These are phyloP conservation scores for Patiria miniata DNA, from an alignment of 35 echinoderm and acorn worm genomes.

Conservation along the genomic window DNA sequence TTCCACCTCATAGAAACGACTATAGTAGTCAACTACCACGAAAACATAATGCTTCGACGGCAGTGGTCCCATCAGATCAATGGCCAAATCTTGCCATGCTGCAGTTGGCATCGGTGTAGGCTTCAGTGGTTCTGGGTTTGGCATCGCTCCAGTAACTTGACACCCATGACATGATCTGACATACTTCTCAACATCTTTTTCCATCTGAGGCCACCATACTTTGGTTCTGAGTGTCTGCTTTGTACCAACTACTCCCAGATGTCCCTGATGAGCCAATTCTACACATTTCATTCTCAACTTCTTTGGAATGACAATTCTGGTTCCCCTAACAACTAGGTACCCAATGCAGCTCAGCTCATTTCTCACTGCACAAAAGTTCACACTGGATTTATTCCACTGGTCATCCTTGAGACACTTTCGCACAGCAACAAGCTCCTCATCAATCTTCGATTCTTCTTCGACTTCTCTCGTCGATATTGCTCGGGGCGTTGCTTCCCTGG, in stretches of 20 bases:
- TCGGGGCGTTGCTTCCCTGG: constrained; percentile 24
- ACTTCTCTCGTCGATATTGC: constrained; percentile 32
- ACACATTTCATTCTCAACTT: constrained; percentile 37
- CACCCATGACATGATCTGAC: constrained; percentile 66
- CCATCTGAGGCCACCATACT: constrained; percentile 79
- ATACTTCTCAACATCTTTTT: constrained; percentile 60
- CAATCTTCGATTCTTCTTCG: constrained; percentile 34
- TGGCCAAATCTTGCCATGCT: constrained; percentile 62
- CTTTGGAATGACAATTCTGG: constrained; percentile 56
- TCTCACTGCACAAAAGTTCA: constrained; percentile 41
- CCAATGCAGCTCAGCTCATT: constrained; percentile 46
- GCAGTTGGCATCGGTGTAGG: constrained; percentile 48
- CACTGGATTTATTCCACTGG: constrained; percentile 22
- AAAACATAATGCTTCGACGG: constrained; percentile 56
- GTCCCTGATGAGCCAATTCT: constrained; percentile 64
- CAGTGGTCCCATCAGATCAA: constrained; percentile 63
- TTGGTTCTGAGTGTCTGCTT: constrained; percentile 66
- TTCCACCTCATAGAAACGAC: constrained; percentile 55
- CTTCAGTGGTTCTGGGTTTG: constrained; percentile 54
- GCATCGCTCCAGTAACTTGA: constrained; percentile 52
- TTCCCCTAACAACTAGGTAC: constrained; percentile 47
- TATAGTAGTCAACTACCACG: constrained; percentile 78
- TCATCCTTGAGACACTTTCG: constrained; percentile 23
- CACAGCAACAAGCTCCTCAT: constrained; percentile 44
- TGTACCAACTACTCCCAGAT: constrained; percentile 60